These are phyloP conservation scores for Globicephala melas DNA, from an alignment of 2,113 vertebrate genomes.

Conservation along the genomic window DNA sequence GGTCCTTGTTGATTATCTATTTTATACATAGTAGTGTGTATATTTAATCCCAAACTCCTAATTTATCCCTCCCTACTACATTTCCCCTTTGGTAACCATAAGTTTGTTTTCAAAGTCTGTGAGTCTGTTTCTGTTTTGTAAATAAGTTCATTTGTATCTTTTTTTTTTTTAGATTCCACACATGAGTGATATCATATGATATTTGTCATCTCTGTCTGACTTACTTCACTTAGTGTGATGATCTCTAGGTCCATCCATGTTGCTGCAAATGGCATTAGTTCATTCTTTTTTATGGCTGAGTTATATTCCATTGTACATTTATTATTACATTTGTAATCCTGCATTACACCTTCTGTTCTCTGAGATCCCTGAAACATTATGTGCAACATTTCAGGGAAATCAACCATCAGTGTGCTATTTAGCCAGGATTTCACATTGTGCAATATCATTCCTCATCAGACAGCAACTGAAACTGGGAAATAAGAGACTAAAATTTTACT, in stretches of 20 bases:
- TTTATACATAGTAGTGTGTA: background rate
- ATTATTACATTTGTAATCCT: background rate
- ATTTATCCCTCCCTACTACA: background rate
- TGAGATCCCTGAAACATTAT: background rate
- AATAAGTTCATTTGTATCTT: background rate
- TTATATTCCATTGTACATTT: background rate
- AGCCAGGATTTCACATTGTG: background rate
- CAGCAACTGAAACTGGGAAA: accelerated
- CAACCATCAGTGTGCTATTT: background rate
- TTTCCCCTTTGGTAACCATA: background rate
- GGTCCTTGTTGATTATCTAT: background rate
- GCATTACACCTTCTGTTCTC: background rate
- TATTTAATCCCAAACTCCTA: background rate
- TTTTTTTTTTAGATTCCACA: background rate
- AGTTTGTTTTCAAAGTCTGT: background rate
- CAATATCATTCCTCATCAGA: accelerated
- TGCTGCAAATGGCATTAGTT: background rate
- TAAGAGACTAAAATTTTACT: background rate
- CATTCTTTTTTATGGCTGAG: background rate
- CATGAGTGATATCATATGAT: background rate
- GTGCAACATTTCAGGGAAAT: background rate
- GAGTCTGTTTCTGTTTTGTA: background rate
- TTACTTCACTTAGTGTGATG: background rate
- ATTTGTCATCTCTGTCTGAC: background rate
- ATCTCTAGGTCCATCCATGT: background rate